These are phyloP conservation scores for Hippocampus comes DNA, from an alignment of 2,113 vertebrate genomes.

Conservation along the genomic window DNA sequence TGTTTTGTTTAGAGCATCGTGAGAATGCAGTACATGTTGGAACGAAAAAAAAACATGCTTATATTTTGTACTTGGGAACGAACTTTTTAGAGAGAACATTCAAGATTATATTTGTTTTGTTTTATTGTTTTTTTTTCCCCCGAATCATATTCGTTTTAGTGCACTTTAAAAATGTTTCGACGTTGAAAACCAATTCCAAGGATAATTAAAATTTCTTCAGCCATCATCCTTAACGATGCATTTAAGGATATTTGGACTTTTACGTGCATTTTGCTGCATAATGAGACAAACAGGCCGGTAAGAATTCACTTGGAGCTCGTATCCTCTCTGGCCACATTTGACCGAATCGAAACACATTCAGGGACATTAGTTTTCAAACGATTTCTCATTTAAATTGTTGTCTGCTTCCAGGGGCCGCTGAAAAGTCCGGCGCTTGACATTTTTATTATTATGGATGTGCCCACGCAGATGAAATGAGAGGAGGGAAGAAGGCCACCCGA, in stretches of 20 bases:
- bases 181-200: not conserved
- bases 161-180: not conserved
- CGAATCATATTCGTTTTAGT: not conserved
- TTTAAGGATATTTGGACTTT: not conserved
- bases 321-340: conserved; percentile 36
- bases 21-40: not conserved
- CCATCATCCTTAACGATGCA: not conserved
- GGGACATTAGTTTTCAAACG: conserved; percentile 51
- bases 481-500: conserved; percentile 52
- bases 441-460: conserved; percentile 68
- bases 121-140: not conserved
- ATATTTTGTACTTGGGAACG: not conserved
- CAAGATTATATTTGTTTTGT: not conserved
- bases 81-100: not conserved
- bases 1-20: not conserved
- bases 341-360: conserved; percentile 45
- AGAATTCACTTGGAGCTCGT: conserved; percentile 6
- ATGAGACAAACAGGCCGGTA: conserved; percentile 34
- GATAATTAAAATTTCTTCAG: not conserved
- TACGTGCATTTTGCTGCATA: conserved; percentile 27
- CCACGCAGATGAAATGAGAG: conserved; percentile 49
- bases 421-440: conserved; percentile 50
- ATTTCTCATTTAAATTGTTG: conserved; percentile 63
- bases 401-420: conserved; percentile 56
- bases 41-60: not conserved